Base-by-base conservation (phyloP, 1,140 invertebrate species). In the Melitaea cinxia region DNA sequence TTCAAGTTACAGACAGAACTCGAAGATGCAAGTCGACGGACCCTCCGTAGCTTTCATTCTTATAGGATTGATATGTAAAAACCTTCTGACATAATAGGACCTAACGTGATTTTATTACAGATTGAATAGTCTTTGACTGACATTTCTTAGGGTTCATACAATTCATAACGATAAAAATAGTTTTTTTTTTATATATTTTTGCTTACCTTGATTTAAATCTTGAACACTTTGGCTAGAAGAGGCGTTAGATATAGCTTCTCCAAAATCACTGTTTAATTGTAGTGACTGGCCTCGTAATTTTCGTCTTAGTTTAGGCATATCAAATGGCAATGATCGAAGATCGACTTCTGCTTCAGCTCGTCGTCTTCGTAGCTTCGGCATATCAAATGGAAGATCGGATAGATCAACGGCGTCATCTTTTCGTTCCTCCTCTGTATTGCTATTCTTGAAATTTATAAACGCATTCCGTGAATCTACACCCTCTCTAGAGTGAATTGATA, bases 301-400 rank as follows among this genome's bases (percentile, higher is more conserved):
- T 26, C 96, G 92, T 53, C 95, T 91, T 37, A 97, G 86, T 87
- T 97, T 97, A 10, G 96, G 96, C 96, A 97, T 97, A 82, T 97
- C 96, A 78, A 97, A 97, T 14, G 96, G 96, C 65, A 97, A 91
- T 75, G 96, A 94, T 47, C 94, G 92, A 1, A 97, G 88, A 77
- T 97, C 96, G 9, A 96, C 94, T 28, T 95, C 95, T 1, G 82
- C 84, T 75, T 93, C 92, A 9, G 93, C 83, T 65, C 95, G 93
- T 82, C 94, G 93, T 47, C 96, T 92, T 42, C 96, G 91, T 54
- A 97, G 84, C 81, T 97, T 97, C n/a, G 96, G 96, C 96, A 97
- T 97, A 70, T 97, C 96, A 73, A 97, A 97, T 0, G 96, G 96
- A 60, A 97, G 91, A 88, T 96, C 95, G 15, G 93, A 93, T 24